A percentile compares a stretch with the other conserved stretches of the same genome.
Evolutionary conservation across 2,113 vertebrate genomes (phyloP).

Genomic region (Dermatemys mawii): DNA sequence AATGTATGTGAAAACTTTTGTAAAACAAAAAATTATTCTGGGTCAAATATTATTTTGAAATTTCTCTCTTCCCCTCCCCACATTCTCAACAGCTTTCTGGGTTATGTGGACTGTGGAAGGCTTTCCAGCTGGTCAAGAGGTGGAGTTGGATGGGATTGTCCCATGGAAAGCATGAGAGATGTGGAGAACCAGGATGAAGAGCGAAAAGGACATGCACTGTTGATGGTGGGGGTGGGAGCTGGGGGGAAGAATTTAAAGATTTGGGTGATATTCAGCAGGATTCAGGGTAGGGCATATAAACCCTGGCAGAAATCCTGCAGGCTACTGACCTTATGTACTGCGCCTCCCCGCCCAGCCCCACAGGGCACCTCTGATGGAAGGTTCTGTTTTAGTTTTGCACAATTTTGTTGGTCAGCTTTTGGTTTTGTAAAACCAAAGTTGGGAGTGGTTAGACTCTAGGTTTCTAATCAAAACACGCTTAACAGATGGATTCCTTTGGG

Average conservation of each 20-base stretch:
- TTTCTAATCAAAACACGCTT: background rate
- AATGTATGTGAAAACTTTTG: background rate
- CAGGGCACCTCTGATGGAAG: background rate
- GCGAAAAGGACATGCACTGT: background rate
- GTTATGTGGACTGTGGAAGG: background rate
- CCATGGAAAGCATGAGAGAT: background rate
- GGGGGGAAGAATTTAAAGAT: background rate
- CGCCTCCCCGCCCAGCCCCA: too few species aligned
- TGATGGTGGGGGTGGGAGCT: background rate
- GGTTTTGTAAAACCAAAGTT: background rate
- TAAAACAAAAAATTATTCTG: too few species aligned
- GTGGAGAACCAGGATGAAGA: fast-evolving
- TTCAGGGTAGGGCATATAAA: background rate
- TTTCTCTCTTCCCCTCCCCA: too few species aligned
- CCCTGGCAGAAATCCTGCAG: background rate
- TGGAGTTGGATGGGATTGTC: fast-evolving
- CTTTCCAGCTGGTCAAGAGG: background rate
- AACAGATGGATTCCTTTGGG: background rate
- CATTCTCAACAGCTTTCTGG: background rate
- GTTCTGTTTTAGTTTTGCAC: background rate
- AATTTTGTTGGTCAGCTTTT: background rate
- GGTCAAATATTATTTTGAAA: too few species aligned
- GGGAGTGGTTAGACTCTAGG: background rate
- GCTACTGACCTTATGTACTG: too few species aligned
- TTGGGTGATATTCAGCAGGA: background rate